Evolutionary conservation across 1,140 invertebrate genomes (phyloP).

Genomic region (Drosophila lacertosa): DNA sequence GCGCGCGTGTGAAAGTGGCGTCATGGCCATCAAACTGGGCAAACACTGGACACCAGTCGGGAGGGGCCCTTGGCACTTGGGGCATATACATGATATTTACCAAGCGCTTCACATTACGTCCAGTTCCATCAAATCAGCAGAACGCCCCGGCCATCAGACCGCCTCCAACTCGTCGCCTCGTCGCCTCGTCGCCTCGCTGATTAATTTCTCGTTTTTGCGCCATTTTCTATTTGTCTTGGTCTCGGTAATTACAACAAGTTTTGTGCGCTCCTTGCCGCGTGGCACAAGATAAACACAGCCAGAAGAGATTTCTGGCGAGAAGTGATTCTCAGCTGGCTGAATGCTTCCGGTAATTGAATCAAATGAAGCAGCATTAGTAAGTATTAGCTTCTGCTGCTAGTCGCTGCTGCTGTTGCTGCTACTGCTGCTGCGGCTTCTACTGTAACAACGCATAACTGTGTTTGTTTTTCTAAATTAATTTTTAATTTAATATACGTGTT

Average conservation of each 20-base stretch:
- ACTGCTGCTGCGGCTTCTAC: constrained; percentile 4
- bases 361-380: constrained; percentile 82
- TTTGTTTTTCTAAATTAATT: constrained; percentile 82
- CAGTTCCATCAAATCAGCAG: constrained; percentile 48
- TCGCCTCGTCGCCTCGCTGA: constrained; percentile 45
- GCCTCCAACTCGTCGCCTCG: not conserved
- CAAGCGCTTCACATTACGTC: constrained; percentile 66
- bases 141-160: constrained; percentile 21
- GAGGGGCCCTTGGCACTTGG: constrained; percentile 3
- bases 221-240: constrained; percentile 82
- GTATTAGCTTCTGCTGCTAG: constrained; percentile 77
- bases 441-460: constrained; percentile 56
- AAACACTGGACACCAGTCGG: constrained; percentile 33
- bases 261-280: constrained; percentile 57
- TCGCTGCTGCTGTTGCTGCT: constrained; percentile 27
- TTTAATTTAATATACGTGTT: constrained; percentile 79
- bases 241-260: constrained; percentile 78
- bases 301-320: constrained; percentile 28
- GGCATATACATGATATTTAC: constrained; percentile 69
- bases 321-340: constrained; percentile 47
- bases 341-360: constrained; percentile 80
- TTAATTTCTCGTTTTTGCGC: constrained; percentile 80
- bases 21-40: constrained; percentile 49
- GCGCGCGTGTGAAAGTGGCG: constrained; percentile 46
- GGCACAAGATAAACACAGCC: constrained; percentile 67